Conservation (phyloP, 2,113 vertebrate species). For the Columba livia region DNA sequence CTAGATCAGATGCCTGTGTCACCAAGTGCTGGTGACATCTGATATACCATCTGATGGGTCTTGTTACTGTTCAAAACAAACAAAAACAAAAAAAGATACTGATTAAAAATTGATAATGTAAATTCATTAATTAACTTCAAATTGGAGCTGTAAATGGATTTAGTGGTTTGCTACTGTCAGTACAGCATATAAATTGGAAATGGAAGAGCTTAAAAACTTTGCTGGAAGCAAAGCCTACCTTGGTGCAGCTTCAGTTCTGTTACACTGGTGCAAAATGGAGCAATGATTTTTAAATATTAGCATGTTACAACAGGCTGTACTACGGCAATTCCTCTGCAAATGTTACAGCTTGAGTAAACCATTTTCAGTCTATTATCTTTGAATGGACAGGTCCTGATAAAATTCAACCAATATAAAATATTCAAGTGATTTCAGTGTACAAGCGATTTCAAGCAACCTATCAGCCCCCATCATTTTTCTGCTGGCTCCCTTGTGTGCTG, state of each 20-base stretch:
- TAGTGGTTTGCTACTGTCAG: neutral
- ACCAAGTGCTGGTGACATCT: neutral
- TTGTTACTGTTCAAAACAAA: neutral
- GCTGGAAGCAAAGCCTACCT: neutral
- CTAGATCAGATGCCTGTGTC: neutral
- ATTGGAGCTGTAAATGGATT: neutral
- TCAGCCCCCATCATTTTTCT: neutral
- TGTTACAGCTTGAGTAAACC: neutral
- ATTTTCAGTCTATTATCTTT: neutral
- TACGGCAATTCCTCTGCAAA: neutral
- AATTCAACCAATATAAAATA: neutral
- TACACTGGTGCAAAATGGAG: neutral
- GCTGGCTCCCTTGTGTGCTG: neutral
- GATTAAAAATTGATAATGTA: neutral
- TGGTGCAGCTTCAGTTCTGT: neutral
- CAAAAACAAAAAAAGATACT: neutral
- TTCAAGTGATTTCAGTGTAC: neutral
- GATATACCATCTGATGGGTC: neutral
- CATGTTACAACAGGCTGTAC: neutral
- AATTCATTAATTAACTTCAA: neutral
- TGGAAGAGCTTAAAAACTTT: neutral
- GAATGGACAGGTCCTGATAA: neutral
- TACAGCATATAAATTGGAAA: neutral
- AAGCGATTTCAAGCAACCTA: neutral
- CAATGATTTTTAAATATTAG: neutral